A percentile compares a stretch with the other conserved stretches of the same genome.
These are phyloP conservation scores for Malachius bipustulatus DNA, from an alignment of 2,888 invertebrate genomes.

Conservation along the genomic window DNA sequence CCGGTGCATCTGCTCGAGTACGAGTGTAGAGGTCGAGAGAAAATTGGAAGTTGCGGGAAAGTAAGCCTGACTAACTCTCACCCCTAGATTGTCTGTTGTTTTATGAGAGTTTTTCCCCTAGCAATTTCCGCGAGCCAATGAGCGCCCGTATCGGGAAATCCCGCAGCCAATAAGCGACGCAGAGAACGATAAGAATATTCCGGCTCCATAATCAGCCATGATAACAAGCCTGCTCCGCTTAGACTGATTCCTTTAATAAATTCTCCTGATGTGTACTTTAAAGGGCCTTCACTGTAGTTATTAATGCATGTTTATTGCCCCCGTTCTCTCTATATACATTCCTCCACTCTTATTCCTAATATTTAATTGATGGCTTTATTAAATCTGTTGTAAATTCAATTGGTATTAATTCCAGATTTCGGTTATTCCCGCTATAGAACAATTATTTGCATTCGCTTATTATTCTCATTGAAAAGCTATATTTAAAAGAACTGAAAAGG, in stretches of 20 bases:
- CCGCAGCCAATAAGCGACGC: conserved; percentile 35
- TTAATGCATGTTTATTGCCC: conserved; percentile 3
- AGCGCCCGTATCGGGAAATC: conserved; percentile 31
- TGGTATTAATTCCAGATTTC: too few species aligned
- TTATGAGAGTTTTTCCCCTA: conserved; percentile 37
- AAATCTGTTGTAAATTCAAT: too few species aligned
- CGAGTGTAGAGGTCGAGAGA: too few species aligned
- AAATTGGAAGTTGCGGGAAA: conserved; percentile 4
- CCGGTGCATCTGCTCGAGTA: too few species aligned
- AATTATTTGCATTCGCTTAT: too few species aligned
- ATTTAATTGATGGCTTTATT: too few species aligned
- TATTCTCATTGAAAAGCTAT: too few species aligned
- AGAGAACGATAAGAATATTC: conserved; percentile 41
- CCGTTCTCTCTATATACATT: too few species aligned
- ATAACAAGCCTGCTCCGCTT: conserved; percentile 34
- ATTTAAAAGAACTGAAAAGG: too few species aligned
- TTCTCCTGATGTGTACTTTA: conserved; percentile 28
- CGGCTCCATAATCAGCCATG: conserved; percentile 40
- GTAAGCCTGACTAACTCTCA: neutral
- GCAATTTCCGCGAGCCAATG: conserved; percentile 48
- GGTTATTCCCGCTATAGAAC: too few species aligned
- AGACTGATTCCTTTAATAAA: conserved; percentile 36
- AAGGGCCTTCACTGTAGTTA: conserved; percentile 11
- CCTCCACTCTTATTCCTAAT: too few species aligned
- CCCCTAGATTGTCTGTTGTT: conserved; percentile 29